phyloP scores from a whole-genome alignment of 2,888 invertebrate species.

The Petrolisthes cinctipes region DNA sequence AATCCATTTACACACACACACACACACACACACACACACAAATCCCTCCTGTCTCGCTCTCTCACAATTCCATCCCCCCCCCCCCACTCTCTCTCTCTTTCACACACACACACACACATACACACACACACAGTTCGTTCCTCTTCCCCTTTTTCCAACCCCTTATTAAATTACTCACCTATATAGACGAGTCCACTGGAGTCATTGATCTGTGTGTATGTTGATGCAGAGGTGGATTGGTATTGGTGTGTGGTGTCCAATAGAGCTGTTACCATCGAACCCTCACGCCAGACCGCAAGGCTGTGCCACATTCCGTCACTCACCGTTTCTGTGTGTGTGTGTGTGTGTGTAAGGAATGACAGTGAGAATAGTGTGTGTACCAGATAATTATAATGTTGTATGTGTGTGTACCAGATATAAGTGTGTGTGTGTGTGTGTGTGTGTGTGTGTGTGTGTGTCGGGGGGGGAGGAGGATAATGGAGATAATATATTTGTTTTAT shows the following conservation, averaged over 20 bases:
- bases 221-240: constrained; percentile 20
- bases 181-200: constrained; percentile 31
- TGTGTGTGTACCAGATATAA: background rate
- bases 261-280: constrained; percentile 45
- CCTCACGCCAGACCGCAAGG: constrained; percentile 49
- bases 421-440: background rate
- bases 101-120: background rate
- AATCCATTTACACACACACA: background rate
- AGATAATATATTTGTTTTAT: no score
- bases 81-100: background rate
- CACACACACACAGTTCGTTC: background rate
- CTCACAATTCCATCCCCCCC: background rate
- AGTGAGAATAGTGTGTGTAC: background rate
- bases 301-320: constrained; percentile 59
- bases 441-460: background rate
- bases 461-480: no score
- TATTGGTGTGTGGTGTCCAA: constrained; percentile 42
- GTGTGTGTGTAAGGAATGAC: background rate
- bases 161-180: constrained; percentile 13
- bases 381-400: background rate
- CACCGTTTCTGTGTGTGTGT: constrained; percentile 25
- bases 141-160: background rate
- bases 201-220: constrained; percentile 48
- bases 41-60: background rate
- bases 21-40: background rate